Evolutionary conservation across 2,888 invertebrate species (phyloP), one percentile per base, ranked within the genome.

Genomic region (Dryocosmus kuriphilus): DNA sequence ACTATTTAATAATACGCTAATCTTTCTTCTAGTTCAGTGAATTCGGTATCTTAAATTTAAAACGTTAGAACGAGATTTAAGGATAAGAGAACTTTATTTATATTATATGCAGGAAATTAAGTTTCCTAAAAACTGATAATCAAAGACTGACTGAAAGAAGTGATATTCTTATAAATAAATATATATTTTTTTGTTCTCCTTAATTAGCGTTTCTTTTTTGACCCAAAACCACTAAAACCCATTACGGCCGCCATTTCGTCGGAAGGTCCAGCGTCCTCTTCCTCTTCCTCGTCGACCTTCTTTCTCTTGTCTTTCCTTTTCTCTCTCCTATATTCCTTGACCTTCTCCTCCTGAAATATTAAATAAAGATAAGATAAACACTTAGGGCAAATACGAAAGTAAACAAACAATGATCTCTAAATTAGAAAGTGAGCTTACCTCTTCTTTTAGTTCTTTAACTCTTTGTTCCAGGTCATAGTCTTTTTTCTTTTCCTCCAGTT

Each of bases 151-250:
- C 8, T 9, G 38, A 41, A 16, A 41, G 16, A 41, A 57, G 1
- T 22, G 4, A 16, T 61, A 27, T 61, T 14, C 32, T 32, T 55
- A 55, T 22, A 0, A 9, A 22, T 55, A 9, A 22, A 55, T 22
- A 55, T n/a, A 55, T 9, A 22, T 51, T 46, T 16, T 27, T 60
- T 19, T 14, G 9, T 41, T 41, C 1, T 16, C 16, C 16, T 41
- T 16, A 41, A 16, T 41, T 30, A 88, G 92, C 93, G 95, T 91
- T 97, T 97, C 89, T 97, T 98, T 7, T 96, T 94, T 5, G 96
- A 94, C 9, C 97, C 97, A 92, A 98, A 98, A 0, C 98, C 98
- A 9, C 97, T 96, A 91, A 98, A 98, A 11, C 98, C 98, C 98
- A 99, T 99, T 81, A 98, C 95, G 84, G 96, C 95, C 22, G 97